These are phyloP conservation scores for Glomeris maerens DNA, from an alignment of 1,140 invertebrate species.

Conservation along the genomic window DNA sequence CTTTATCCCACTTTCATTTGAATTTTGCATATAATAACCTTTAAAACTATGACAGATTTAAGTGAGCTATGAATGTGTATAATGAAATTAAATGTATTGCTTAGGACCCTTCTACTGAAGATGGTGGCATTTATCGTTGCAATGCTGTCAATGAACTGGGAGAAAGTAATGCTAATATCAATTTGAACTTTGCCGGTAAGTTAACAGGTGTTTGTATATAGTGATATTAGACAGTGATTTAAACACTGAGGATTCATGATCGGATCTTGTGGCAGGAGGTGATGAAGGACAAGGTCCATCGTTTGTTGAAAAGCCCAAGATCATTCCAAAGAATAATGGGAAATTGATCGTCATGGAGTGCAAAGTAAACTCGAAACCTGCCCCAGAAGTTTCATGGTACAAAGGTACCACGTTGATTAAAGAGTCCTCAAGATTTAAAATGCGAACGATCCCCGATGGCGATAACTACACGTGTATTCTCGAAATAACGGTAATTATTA, in stretches of 20 bases:
- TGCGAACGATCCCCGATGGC: slow-evolving; percentile 54
- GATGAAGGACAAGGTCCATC: slow-evolving; percentile 70
- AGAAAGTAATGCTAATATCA: slow-evolving; percentile 99
- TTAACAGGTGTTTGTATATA: slow-evolving; percentile 17
- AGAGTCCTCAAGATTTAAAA: slow-evolving; percentile 71
- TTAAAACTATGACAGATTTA: not conserved
- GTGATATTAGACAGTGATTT: slow-evolving; percentile 4
- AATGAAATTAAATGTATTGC: too few relatives aligned
- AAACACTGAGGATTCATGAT: too few relatives aligned
- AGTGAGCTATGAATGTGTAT: too few relatives aligned
- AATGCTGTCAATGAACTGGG: slow-evolving; percentile 96
- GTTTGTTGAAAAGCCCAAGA: slow-evolving; percentile 90
- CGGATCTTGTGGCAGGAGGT: slow-evolving; percentile 47
- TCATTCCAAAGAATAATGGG: slow-evolving; percentile 91
- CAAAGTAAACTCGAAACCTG: slow-evolving; percentile 81
- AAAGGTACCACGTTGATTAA: slow-evolving; percentile 69
- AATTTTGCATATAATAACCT: slow-evolving; percentile 1
- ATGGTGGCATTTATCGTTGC: slow-evolving; percentile 96
- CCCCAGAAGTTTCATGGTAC: slow-evolving; percentile 78
- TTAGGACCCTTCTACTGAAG: slow-evolving; percentile 75
- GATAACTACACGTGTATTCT: slow-evolving; percentile 79
- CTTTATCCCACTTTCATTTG: slow-evolving; percentile 11
- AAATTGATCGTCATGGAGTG: slow-evolving; percentile 92
- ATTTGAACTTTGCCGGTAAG: slow-evolving; percentile 96
- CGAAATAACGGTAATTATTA: slow-evolving; percentile 73